Percentiles rank a stretch among this genome's conserved stretches.
Evolutionary conservation across 1,140 invertebrate species (phyloP).

Genomic region (Hylaeus volcanicus): DNA sequence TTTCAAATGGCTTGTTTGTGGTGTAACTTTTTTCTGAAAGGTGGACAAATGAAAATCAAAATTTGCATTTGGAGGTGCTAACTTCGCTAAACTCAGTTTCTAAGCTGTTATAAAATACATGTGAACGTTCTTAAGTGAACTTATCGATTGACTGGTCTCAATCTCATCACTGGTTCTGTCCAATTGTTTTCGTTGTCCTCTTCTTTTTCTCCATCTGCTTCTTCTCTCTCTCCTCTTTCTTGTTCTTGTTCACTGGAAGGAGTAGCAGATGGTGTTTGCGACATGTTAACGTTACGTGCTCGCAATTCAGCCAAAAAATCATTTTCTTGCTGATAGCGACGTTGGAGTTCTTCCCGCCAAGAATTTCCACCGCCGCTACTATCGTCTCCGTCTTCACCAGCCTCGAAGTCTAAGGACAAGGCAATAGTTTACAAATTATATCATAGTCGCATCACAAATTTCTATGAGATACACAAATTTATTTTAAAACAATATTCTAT

Average conservation of each 20-base stretch:
- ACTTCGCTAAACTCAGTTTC: background rate
- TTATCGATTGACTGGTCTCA: constrained; percentile 84
- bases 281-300: constrained; percentile 79
- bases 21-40: too few relatives aligned
- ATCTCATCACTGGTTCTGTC: constrained; percentile 86
- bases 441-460: background rate
- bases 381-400: constrained; percentile 81
- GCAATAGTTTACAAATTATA: constrained; percentile 13
- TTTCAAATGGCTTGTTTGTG: too few relatives aligned
- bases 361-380: constrained; percentile 80
- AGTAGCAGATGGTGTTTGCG: constrained; percentile 66
- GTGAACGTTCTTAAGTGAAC: constrained; percentile 23
- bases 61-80: too few relatives aligned
- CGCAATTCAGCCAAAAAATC: constrained; percentile 84
- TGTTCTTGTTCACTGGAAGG: constrained; percentile 78
- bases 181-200: constrained; percentile 84
- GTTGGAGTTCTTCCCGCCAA: constrained; percentile 85
- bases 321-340: constrained; percentile 84
- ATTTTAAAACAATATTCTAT: background rate
- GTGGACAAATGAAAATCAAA: too few relatives aligned
- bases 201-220: constrained; percentile 79
- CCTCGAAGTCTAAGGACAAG: constrained; percentile 78
- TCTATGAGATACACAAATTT: background rate
- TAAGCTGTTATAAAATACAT: constrained; percentile 36
- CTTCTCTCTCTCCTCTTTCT: constrained; percentile 75